phyloP scores from a whole-genome alignment of 2,888 invertebrate species.

The Corbicula japonica region DNA sequence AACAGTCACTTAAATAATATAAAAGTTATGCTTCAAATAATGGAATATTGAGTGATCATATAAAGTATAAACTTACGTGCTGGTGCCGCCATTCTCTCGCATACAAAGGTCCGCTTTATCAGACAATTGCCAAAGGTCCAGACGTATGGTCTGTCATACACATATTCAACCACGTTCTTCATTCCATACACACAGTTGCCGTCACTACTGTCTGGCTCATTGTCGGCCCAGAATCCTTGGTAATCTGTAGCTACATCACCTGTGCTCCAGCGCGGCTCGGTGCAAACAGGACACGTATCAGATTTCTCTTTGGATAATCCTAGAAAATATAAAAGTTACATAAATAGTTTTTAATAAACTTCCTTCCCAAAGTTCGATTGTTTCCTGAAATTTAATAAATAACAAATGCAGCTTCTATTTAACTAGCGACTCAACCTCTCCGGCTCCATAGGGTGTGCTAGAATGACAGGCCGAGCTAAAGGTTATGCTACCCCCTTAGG shows the following conservation, averaged over 20 bases:
- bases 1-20: too few species aligned
- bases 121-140: slow-evolving; percentile 72
- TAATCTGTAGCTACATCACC: slow-evolving; percentile 17
- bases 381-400: too few species aligned
- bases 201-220: slow-evolving; percentile 27
- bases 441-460: too few species aligned
- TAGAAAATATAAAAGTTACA: not conserved
- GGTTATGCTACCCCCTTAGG: too few species aligned
- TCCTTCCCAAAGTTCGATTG: not conserved
- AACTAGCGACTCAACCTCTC: too few species aligned
- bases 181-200: slow-evolving; percentile 27
- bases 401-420: too few species aligned
- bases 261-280: slow-evolving; percentile 14
- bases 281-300: not conserved
- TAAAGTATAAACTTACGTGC: too few species aligned
- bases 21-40: too few species aligned
- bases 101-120: slow-evolving; percentile 70
- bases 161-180: slow-evolving; percentile 30
- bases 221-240: slow-evolving; percentile 43
- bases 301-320: not conserved
- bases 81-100: slow-evolving; percentile 73
- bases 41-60: too few species aligned
- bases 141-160: slow-evolving; percentile 44
- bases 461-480: too few species aligned
- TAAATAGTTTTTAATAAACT: not conserved